Evolutionary conservation across 2,888 invertebrate genomes (phyloP), one percentile per base, ranked within the genome.

Genomic region (Bembecia ichneumoniformis): DNA sequence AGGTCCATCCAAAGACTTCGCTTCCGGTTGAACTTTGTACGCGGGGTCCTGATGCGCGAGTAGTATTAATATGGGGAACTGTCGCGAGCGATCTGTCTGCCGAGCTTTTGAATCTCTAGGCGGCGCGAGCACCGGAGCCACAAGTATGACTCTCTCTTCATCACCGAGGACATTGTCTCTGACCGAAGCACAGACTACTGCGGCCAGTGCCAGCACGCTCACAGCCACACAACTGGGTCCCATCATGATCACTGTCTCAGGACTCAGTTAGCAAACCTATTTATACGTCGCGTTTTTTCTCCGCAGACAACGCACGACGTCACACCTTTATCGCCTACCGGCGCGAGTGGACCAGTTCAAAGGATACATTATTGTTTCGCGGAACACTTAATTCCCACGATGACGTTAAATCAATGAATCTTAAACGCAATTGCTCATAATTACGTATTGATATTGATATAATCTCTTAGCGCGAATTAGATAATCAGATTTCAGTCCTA

Each of bases 211-310:
- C 49, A 84, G 55, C 52, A 74, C 69, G 65, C 68, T 64, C 60
- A 76, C 72, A 60, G 70, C 72, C 52, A 75, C 73, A 65, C 77
- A 59, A 66, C 64, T 57, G 63, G 73, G 71, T 77, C 78, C 81
- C 84, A 83, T 82, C 63, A 66, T 77, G 74, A 64, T 76, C 52
- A 86, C 83, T 84, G 80, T 65, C 75, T 74, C 71, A 73, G 80
- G 79, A 77, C 63, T 57, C 66, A 63, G 62, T 62, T 63, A 59
- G 67, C 71, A 64, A 71, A 78, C 75, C 79, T 83, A 82, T 86
- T 76, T 87, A 87, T 86, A 86, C 63, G 59, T 61, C 60, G 61
- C 60, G 74, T 62, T 77, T 77, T 78, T 78, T 46, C 34, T 71
- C 68, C 70, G 71, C 64, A 64, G 65, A 61, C 70, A 64, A 60